A percentile compares a stretch with the other conserved stretches of the same genome.
These are phyloP conservation scores for Corythaixoides concolor DNA, from an alignment of 2,113 vertebrate genomes.

Conservation along the genomic window DNA sequence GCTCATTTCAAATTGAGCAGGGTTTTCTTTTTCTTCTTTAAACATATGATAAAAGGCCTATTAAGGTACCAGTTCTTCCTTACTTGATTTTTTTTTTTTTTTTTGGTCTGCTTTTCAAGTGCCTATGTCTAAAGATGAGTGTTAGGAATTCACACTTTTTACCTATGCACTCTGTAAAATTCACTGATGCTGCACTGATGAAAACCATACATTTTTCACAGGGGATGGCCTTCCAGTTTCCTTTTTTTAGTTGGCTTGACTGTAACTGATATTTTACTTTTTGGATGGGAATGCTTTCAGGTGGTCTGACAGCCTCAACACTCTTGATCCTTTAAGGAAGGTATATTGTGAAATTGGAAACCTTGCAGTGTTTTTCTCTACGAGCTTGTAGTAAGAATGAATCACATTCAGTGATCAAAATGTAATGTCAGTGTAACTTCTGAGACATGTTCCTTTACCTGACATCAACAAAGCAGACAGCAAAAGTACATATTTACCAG, in stretches of 20 bases:
- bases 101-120: neutral
- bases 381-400: neutral
- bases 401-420: slow-evolving; percentile 18
- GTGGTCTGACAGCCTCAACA: neutral
- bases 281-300: neutral
- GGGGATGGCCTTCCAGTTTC: neutral
- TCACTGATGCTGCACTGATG: neutral
- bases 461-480: neutral
- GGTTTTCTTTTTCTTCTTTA: neutral
- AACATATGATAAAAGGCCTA: neutral
- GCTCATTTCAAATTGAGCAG: neutral
- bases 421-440: neutral
- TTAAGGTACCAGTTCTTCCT: neutral
- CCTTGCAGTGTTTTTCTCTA: neutral
- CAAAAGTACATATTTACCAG: neutral
- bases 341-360: neutral
- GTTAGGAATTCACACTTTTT: neutral
- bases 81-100: neutral
- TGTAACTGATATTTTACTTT: neutral
- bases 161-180: neutral
- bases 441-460: neutral
- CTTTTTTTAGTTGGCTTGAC: neutral
- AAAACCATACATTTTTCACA: neutral
- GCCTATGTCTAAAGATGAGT: neutral
- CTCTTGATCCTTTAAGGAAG: neutral